These are phyloP conservation scores for Cheilosia soror DNA, from an alignment of 2,888 invertebrate species.

Conservation along the genomic window DNA sequence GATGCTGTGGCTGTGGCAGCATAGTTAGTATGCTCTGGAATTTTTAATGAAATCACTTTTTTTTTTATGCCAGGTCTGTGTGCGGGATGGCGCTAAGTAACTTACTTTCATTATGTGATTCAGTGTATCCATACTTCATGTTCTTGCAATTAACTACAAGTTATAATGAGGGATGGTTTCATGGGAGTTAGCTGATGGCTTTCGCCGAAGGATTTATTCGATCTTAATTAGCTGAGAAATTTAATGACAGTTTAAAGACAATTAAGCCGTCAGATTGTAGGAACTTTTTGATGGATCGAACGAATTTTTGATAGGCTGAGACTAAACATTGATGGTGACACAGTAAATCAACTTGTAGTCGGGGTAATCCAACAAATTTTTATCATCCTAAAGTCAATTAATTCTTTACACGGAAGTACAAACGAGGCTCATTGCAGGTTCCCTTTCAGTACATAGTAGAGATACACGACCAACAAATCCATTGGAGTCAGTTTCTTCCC, in stretches of 20 bases:
- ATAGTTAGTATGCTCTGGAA: slow-evolving; percentile 31
- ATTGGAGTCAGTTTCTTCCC: too few relatives aligned
- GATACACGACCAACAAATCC: too few relatives aligned
- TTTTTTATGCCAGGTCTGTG: slow-evolving; percentile 2
- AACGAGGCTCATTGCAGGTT: too few relatives aligned
- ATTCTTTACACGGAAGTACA: too few relatives aligned
- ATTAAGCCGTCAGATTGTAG: slow-evolving; percentile 55
- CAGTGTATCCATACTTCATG: slow-evolving; percentile 32
- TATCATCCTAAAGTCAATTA: too few relatives aligned
- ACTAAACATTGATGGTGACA: background rate
- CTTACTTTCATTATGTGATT: slow-evolving; percentile 57
- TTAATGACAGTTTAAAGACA: slow-evolving; percentile 60
- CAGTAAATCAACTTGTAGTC: background rate
- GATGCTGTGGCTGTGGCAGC: background rate
- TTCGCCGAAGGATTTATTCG: slow-evolving; percentile 53
- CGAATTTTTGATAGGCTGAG: background rate
- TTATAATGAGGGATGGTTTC: slow-evolving; percentile 24
- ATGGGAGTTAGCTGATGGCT: slow-evolving; percentile 17
- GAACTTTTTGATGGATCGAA: slow-evolving; percentile 55
- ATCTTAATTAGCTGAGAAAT: slow-evolving; percentile 59
- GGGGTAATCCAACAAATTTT: too few relatives aligned
- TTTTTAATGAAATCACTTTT: slow-evolving; percentile 67
- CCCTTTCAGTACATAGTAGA: too few relatives aligned
- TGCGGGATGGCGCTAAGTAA: slow-evolving; percentile 46
- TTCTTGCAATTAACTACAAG: slow-evolving; percentile 41